phyloP scores from a whole-genome alignment of 2,113 vertebrate genomes.

The Dromiciops gliroides region DNA sequence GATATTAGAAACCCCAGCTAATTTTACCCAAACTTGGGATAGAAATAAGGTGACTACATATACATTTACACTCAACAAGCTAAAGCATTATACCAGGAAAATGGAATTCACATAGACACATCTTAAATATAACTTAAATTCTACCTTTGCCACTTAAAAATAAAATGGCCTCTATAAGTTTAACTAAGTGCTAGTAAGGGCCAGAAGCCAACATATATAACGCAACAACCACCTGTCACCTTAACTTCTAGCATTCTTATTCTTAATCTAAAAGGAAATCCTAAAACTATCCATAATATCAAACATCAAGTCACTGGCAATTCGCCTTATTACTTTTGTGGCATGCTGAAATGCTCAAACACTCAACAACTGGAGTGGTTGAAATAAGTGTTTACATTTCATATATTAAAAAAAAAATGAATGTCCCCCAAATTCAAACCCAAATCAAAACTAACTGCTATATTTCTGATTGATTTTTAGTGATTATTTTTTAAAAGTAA shows the following conservation, averaged over 20 bases:
- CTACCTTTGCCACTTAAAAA: slow-evolving; percentile 50
- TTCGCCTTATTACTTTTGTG: background rate
- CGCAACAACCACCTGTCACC: slow-evolving; percentile 10
- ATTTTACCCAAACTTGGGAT: no score
- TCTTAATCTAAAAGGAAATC: background rate
- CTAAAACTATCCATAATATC: background rate
- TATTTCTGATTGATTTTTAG: background rate
- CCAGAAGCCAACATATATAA: slow-evolving; percentile 30
- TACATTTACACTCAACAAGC: no score
- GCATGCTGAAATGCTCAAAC: background rate
- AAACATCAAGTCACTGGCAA: background rate
- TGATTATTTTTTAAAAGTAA: background rate
- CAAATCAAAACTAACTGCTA: background rate
- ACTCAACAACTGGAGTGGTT: background rate
- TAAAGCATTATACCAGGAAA: background rate
- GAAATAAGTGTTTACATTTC: background rate
- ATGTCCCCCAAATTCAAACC: background rate
- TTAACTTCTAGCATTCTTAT: background rate
- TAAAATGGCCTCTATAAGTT: slow-evolving; percentile 58
- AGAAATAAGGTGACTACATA: no score
- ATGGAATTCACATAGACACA: background rate
- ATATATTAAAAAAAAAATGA: background rate
- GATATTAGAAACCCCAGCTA: no score
- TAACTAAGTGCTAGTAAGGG: slow-evolving; percentile 46
- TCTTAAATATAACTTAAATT: slow-evolving; percentile 45